Percentiles rank a stretch among this genome's conserved stretches.
Conservation (phyloP, 2,113 vertebrate genomes). For the Morone chrysops region DNA sequence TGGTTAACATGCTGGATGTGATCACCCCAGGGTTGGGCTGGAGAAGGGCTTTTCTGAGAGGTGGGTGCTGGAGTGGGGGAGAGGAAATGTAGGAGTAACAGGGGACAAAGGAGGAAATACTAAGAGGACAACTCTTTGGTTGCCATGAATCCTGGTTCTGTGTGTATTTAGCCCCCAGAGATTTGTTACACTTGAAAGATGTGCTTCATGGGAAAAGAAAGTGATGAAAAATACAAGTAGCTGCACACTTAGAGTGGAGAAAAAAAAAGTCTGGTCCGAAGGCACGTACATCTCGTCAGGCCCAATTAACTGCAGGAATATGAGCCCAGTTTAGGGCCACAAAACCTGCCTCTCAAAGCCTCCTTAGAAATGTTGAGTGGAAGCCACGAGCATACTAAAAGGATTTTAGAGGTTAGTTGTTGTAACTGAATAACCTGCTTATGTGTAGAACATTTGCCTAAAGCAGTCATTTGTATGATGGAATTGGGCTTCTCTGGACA, state of each 20-base stretch:
- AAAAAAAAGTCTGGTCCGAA: slow-evolving; percentile 9
- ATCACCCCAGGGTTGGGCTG: not conserved
- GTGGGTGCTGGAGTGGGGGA: not conserved
- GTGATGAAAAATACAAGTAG: slow-evolving; percentile 18
- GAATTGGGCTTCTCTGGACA: slow-evolving; percentile 16
- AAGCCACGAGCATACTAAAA: slow-evolving; percentile 35
- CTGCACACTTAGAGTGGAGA: not conserved
- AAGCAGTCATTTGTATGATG: slow-evolving; percentile 39
- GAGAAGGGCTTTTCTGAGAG: not conserved
- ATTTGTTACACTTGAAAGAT: not conserved
- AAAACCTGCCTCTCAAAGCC: slow-evolving; percentile 35
- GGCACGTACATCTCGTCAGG: slow-evolving; percentile 39
- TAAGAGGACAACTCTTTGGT: not conserved
- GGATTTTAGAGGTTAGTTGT: slow-evolving; percentile 37
- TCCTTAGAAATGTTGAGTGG: slow-evolving; percentile 22
- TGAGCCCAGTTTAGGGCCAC: slow-evolving; percentile 22
- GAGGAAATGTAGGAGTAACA: slow-evolving; percentile 15
- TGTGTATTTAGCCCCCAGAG: slow-evolving; percentile 14
- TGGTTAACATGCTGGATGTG: slow-evolving; percentile 35
- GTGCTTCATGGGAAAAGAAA: slow-evolving; percentile 13
- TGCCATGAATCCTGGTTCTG: not conserved
- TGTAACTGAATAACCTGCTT: slow-evolving; percentile 44
- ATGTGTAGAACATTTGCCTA: slow-evolving; percentile 38
- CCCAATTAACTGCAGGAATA: slow-evolving; percentile 55
- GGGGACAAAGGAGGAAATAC: slow-evolving; percentile 2